Base-by-base conservation (phyloP, 2,888 invertebrate species). In the Danaus chrysippus region DNA sequence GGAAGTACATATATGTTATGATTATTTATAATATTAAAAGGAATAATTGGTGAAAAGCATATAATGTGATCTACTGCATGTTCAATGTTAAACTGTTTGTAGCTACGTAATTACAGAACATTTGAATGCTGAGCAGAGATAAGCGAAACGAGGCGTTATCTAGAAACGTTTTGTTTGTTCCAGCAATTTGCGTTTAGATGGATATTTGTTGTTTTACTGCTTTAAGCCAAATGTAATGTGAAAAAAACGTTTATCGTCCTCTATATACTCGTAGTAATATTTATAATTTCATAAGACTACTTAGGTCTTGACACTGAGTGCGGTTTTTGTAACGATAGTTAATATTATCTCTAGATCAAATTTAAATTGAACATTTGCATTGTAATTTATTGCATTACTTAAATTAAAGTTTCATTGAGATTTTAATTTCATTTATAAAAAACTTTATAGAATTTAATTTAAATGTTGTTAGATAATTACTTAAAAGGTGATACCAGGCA, bases 101-200 rank as follows among this genome's bases (percentile, higher is more conserved):
- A 54, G 59, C 15, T 54, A 49, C 49, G 49, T 49, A 59, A 59
- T 59, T 59, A 54, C 58, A 58, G 58, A 42, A 53, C 58, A 58
- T 58, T 58, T 59, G 55, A 56, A 42, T 60, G 41, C 55, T 17
- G 49, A 41, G 55, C 49, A 49, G 49, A 55, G 60, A 60, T 60
- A 60, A 60, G 60, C 46, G 42, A 54, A 60, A 42, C 49, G 60
- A 60, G 55, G 46, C 49, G 55, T 54, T 59, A 59, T 59, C 59
- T 59, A 44, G 49, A 49, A 49, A 17, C 49, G 49, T 49, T 49
- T 49, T 49, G 49, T 49, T 49, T 49, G 49, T 49, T 49, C 17
- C 49, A 49, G 17, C 49, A 49, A 49, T 49, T 49, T 49, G 17
- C 49, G 49, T 49, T 49, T 49, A 49, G 49, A 49, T 49, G 17